Conservation (phyloP, 2,113 vertebrate genomes). For the Cyanistes caeruleus region DNA sequence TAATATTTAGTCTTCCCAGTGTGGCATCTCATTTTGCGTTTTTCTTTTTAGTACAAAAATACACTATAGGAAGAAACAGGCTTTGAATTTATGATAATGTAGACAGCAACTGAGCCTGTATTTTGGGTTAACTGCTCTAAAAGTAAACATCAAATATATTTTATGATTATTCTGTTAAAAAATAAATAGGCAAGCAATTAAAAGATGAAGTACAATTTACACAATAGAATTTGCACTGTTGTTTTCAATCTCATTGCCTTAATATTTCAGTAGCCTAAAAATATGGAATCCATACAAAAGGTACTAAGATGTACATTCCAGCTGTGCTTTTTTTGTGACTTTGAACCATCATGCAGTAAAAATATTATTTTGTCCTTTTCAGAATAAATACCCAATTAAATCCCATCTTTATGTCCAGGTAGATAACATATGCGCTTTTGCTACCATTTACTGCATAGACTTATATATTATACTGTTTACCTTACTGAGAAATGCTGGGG, state of each 20-base stretch:
- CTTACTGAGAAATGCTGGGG: not conserved
- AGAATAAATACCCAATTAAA: not conserved
- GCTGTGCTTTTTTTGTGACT: not conserved
- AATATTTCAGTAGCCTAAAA: not conserved
- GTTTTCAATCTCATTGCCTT: not conserved
- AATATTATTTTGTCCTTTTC: not conserved
- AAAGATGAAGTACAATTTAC: not conserved
- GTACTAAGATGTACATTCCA: rapidly evolving
- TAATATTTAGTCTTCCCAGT: not conserved
- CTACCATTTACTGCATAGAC: not conserved
- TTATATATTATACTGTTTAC: not conserved
- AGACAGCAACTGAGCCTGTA: not conserved
- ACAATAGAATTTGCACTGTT: not conserved
- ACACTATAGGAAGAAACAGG: not conserved
- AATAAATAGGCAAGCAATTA: not conserved
- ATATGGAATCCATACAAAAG: not conserved
- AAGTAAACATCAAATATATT: not conserved
- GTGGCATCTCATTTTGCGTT: not conserved
- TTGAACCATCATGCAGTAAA: not conserved
- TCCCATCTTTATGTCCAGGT: not conserved
- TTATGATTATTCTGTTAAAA: not conserved
- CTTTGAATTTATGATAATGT: not conserved
- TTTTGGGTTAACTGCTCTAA: not conserved
- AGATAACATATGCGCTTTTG: not conserved
- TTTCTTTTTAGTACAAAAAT: not conserved